Percentiles rank a stretch among this genome's conserved stretches.
phyloP scores from a whole-genome alignment of 2,888 invertebrate genomes.

The Chrysodeixis includens region DNA sequence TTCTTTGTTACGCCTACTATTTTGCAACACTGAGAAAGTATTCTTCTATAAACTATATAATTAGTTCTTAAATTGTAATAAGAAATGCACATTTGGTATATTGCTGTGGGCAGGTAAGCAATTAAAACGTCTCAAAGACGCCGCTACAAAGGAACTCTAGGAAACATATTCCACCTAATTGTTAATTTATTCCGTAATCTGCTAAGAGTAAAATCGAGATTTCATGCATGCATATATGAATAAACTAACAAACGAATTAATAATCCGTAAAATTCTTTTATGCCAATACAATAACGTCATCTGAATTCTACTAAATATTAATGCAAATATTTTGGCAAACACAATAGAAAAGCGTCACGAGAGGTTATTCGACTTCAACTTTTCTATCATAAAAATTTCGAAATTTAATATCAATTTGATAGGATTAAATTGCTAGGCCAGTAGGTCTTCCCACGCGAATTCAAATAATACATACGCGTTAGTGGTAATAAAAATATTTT shows the following conservation, averaged over 20 bases:
- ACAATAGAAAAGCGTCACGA: conserved; percentile 49
- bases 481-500: conserved; percentile 52
- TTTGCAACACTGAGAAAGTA: conserved; percentile 14
- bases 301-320: conserved; percentile 20
- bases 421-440: conserved; percentile 44
- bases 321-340: conserved; percentile 26
- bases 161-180: conserved; percentile 29
- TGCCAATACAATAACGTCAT: conserved; percentile 19
- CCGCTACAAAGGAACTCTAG: conserved; percentile 15
- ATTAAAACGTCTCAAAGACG: conserved; percentile 24
- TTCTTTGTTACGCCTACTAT: neutral
- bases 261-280: conserved; percentile 32
- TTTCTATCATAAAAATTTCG: conserved; percentile 44
- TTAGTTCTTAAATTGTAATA: conserved; percentile 10
- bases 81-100: neutral
- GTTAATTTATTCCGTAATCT: conserved; percentile 38
- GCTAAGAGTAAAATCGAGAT: conserved; percentile 17
- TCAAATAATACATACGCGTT: conserved; percentile 50
- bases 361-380: conserved; percentile 42
- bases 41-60: conserved; percentile 15
- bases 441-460: conserved; percentile 54
- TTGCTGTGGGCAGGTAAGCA: conserved; percentile 1
- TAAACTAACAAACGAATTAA: conserved; percentile 28
- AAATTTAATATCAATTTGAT: conserved; percentile 49
- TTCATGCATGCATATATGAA: conserved; percentile 26